A percentile compares a stretch with the other conserved stretches of the same genome.
These are phyloP conservation scores for Orthosia incerta DNA, from an alignment of 2,888 invertebrate genomes.

Conservation along the genomic window DNA sequence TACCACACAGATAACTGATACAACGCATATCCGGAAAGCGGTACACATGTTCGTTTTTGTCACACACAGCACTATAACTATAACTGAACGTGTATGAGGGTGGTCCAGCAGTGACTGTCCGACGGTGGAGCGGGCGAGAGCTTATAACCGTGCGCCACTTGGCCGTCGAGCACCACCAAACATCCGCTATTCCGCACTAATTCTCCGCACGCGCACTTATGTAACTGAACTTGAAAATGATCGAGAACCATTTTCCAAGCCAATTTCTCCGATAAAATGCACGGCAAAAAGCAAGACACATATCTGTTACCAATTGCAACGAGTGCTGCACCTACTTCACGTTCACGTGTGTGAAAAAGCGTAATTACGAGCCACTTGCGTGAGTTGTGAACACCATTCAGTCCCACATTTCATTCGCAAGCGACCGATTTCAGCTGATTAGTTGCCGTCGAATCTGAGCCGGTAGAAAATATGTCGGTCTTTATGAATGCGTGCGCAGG, in stretches of 20 bases:
- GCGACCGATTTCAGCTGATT: conserved; percentile 77
- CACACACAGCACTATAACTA: conserved; percentile 86
- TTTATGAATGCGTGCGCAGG: conserved; percentile 74
- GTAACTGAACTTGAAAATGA: conserved; percentile 91
- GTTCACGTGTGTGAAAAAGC: conserved; percentile 78
- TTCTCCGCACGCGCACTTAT: conserved; percentile 90
- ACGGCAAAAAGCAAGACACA: conserved; percentile 87
- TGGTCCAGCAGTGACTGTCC: conserved; percentile 88
- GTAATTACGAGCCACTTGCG: conserved; percentile 80
- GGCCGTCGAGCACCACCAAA: conserved; percentile 89
- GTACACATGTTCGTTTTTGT: conserved; percentile 85
- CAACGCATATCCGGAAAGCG: conserved; percentile 87
- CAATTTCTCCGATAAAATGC: conserved; percentile 91
- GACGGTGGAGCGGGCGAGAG: conserved; percentile 84
- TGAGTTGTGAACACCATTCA: conserved; percentile 79
- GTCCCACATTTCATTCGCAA: conserved; percentile 83
- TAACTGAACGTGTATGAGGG: conserved; percentile 85
- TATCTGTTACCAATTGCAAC: conserved; percentile 82
- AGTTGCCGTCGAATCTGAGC: conserved; percentile 63
- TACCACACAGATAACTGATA: conserved; percentile 85
- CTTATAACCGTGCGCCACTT: conserved; percentile 90
- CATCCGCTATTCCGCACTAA: conserved; percentile 91
- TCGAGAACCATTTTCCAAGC: conserved; percentile 90
- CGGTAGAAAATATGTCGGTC: conserved; percentile 70
- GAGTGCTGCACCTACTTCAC: conserved; percentile 70